Conservation (phyloP, 2,797 vertebrate genomes). For the Pelodytes ibericus region DNA sequence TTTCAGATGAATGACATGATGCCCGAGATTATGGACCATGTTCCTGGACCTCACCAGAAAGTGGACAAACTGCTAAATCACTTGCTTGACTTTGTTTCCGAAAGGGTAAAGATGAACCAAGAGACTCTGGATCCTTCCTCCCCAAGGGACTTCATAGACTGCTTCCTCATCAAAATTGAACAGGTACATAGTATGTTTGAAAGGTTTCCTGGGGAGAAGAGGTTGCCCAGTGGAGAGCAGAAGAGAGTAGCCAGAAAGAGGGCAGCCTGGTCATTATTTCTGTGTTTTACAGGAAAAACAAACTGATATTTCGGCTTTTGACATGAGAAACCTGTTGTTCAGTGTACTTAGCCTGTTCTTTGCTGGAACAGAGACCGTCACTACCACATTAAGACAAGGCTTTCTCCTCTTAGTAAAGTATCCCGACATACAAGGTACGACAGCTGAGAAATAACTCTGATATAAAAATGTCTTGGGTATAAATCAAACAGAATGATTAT, state of each 20-base stretch:
- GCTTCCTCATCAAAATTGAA: slow-evolving; percentile 25
- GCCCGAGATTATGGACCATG: slow-evolving; percentile 23
- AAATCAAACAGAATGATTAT: too few relatives aligned
- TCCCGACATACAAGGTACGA: neutral
- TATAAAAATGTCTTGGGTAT: too few relatives aligned
- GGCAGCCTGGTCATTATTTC: too few relatives aligned
- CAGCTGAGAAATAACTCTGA: too few relatives aligned
- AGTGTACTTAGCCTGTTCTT: too few relatives aligned
- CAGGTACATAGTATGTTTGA: slow-evolving; percentile 31
- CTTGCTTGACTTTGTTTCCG: slow-evolving; percentile 2
- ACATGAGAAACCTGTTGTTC: too few relatives aligned
- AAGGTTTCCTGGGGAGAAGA: too few relatives aligned
- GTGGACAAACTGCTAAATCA: neutral
- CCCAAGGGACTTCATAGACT: slow-evolving; percentile 33
- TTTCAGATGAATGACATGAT: slow-evolving; percentile 30
- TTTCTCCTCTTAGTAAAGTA: neutral
- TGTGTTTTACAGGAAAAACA: too few relatives aligned
- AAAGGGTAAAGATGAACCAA: slow-evolving; percentile 24
- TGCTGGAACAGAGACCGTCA: too few relatives aligned
- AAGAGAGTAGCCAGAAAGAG: too few relatives aligned
- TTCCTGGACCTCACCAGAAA: slow-evolving; percentile 35
- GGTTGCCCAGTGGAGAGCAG: too few relatives aligned
- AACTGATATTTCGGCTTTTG: too few relatives aligned
- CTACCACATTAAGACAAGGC: neutral
- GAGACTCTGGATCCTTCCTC: slow-evolving; percentile 5